These are phyloP conservation scores for Ernsta delagoae DNA, from an alignment of 2,888 invertebrate species.

Conservation along the genomic window DNA sequence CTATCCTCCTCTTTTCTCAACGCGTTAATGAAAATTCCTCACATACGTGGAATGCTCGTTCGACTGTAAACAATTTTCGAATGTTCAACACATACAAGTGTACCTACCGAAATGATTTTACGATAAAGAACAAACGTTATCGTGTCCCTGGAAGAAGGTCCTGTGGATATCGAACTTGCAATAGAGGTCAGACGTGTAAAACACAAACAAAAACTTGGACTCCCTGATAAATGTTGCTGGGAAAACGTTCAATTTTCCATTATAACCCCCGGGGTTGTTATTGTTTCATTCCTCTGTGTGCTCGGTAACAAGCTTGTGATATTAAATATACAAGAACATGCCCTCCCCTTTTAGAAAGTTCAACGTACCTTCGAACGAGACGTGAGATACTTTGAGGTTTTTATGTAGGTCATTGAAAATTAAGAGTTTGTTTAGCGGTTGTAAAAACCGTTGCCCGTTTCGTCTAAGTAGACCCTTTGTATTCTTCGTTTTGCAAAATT, in stretches of 20 bases:
- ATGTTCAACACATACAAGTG: not conserved
- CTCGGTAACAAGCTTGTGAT: constrained; percentile 4
- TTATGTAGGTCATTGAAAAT: constrained; percentile 7
- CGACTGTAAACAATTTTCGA: not conserved
- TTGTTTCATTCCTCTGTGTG: not conserved
- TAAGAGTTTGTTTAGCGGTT: constrained; percentile 1
- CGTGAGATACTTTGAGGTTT: not conserved
- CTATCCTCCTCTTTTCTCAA: constrained; percentile 4
- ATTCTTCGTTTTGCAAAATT: not conserved
- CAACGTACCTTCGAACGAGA: constrained; percentile 7
- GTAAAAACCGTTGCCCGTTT: not conserved
- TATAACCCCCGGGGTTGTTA: not conserved
- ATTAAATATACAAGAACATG: constrained; percentile 4
- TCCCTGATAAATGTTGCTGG: too few species aligned
- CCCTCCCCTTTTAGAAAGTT: constrained; percentile 4
- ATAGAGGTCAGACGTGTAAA: not conserved
- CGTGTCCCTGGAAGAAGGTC: not conserved
- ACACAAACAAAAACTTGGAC: constrained; percentile 2
- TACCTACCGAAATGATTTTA: not conserved
- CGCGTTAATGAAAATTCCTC: constrained; percentile 7
- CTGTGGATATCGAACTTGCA: not conserved
- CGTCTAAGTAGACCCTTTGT: not conserved
- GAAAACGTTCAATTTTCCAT: not conserved
- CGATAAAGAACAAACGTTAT: not conserved
- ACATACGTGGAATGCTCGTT: not conserved